Evolutionary conservation across 1,140 invertebrate genomes (phyloP).

Genomic region (Drosophila dunni): DNA sequence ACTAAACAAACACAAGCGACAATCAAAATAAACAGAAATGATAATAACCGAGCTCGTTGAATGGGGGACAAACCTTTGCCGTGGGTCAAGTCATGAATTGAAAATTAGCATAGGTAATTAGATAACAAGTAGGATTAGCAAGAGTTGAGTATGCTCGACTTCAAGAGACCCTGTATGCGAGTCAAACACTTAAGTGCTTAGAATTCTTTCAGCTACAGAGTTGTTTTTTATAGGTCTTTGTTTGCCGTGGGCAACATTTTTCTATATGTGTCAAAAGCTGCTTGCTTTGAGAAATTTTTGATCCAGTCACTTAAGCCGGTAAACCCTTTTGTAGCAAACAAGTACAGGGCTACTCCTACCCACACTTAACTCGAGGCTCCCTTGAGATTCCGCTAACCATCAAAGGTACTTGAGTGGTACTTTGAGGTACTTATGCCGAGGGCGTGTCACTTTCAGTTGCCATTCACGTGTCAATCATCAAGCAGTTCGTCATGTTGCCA

Average conservation of each 20-base stretch:
- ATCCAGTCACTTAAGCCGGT: no score
- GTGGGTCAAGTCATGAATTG: constrained; percentile 51
- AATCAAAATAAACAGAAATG: constrained; percentile 1
- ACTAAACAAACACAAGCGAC: constrained; percentile 26
- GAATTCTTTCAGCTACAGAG: no score
- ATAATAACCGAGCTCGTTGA: constrained; percentile 34
- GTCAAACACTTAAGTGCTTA: no score
- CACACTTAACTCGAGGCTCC: constrained; percentile 17
- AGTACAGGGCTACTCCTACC: no score
- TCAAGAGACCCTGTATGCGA: no score
- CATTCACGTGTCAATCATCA: constrained; percentile 53
- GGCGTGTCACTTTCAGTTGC: constrained; percentile 65
- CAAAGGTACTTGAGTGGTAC: neutral
- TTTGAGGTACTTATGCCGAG: constrained; percentile 12
- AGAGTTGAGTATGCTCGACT: no score
- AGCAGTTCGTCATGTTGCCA: constrained; percentile 25
- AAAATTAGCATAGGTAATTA: constrained; percentile 75
- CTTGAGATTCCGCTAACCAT: constrained; percentile 30
- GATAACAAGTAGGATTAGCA: constrained; percentile 47
- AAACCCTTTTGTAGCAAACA: no score
- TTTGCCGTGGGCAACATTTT: no score
- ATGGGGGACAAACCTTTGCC: constrained; percentile 21
- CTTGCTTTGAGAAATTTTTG: no score
- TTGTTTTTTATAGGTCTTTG: no score
- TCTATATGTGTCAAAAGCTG: no score